These are phyloP conservation scores for Apus apus DNA, from an alignment of 2,113 vertebrate genomes.

Conservation along the genomic window DNA sequence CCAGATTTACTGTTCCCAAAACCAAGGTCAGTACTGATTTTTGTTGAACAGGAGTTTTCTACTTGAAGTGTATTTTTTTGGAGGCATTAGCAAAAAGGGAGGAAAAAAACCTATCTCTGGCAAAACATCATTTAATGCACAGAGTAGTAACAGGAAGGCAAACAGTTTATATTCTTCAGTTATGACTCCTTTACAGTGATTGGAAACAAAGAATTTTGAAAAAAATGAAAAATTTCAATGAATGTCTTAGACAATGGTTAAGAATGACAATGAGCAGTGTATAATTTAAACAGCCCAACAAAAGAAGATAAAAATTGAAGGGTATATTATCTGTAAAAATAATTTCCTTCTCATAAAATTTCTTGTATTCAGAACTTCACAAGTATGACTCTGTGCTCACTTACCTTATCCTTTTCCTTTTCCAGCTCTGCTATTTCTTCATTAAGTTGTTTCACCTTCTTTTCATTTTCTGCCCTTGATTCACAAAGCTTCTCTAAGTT, in stretches of 20 bases:
- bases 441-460: slow-evolving; percentile 78
- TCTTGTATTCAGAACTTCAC: neutral
- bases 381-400: neutral
- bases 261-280: neutral
- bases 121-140: neutral
- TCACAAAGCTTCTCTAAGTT: slow-evolving; percentile 78
- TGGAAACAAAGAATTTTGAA: neutral
- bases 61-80: neutral
- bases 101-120: neutral
- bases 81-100: neutral
- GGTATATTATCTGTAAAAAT: neutral
- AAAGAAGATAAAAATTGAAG: neutral
- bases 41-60: neutral
- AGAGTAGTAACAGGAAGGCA: neutral
- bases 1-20: neutral
- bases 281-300: neutral
- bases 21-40: neutral
- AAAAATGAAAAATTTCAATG: neutral
- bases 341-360: neutral
- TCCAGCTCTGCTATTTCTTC: slow-evolving; percentile 85
- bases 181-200: neutral
- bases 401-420: slow-evolving; percentile 86
- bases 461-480: slow-evolving; percentile 78
- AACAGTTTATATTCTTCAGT: neutral
- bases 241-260: neutral